Percentiles rank a stretch among this genome's conserved stretches.
phyloP scores from a whole-genome alignment of 2,888 invertebrate species.

The Drosophila heteroneura region DNA sequence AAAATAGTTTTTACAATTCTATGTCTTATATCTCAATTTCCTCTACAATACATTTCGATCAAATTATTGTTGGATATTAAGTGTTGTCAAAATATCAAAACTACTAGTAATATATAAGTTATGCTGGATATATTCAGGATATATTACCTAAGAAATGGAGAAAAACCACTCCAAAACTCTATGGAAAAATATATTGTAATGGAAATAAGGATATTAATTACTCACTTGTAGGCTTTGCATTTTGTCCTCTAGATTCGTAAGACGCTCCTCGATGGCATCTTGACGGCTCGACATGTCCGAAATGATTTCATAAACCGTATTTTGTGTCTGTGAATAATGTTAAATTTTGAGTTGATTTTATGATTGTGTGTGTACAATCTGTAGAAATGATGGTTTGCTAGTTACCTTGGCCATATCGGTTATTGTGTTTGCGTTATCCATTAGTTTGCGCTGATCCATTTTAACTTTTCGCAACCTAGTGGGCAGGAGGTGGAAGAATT shows the following conservation, averaged over 20 bases:
- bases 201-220: background rate
- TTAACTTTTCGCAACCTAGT: constrained; percentile 98
- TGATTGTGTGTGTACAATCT: background rate
- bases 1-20: background rate
- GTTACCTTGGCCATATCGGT: constrained; percentile 99
- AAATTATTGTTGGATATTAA: background rate
- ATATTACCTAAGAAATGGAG: too few relatives aligned
- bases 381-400: constrained; percentile 41
- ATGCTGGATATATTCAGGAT: too few relatives aligned
- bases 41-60: background rate
- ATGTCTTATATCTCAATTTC: background rate
- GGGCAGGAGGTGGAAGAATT: constrained; percentile 64
- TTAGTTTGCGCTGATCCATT: constrained; percentile 99
- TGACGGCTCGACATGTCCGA: constrained; percentile 98
- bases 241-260: constrained; percentile 97
- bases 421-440: constrained; percentile 99
- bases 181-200: background rate
- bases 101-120: background rate
- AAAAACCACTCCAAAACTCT: background rate
- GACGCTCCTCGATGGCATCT: constrained; percentile 96
- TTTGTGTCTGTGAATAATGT: constrained; percentile 92
- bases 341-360: constrained; percentile 1
- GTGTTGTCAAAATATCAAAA: background rate
- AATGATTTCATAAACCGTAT: constrained; percentile 98
- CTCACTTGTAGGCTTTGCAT: constrained; percentile 92